These are phyloP conservation scores for Clarias macrocephalus DNA, from an alignment of 2,113 vertebrate genomes.

Conservation along the genomic window DNA sequence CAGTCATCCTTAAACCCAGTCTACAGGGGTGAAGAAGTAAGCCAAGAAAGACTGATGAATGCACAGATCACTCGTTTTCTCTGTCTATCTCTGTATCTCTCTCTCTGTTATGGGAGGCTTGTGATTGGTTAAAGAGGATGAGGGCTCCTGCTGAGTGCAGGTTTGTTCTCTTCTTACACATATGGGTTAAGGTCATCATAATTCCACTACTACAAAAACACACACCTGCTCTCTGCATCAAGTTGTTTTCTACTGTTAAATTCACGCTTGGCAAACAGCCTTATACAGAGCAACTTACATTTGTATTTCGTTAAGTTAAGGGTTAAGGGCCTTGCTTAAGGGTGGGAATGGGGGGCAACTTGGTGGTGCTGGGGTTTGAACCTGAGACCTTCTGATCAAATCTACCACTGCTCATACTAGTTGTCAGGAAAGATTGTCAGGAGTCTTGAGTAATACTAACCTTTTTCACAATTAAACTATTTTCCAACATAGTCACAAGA, in stretches of 20 bases:
- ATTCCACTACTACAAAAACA: conserved; percentile 8
- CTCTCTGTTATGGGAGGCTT: conserved; percentile 64
- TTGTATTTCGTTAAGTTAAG: too few relatives aligned
- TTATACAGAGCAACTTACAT: too few relatives aligned
- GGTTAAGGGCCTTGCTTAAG: too few relatives aligned
- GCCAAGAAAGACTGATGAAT: neutral
- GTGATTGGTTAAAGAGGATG: conserved; percentile 65
- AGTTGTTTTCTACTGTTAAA: neutral
- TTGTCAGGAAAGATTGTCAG: neutral
- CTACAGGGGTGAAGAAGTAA: neutral
- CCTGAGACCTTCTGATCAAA: too few relatives aligned
- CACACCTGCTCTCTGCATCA: neutral
- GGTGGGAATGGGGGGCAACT: too few relatives aligned
- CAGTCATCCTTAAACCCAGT: neutral
- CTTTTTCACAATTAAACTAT: neutral
- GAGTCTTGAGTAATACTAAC: neutral
- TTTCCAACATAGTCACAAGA: neutral
- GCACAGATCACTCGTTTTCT: neutral
- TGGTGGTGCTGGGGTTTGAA: too few relatives aligned
- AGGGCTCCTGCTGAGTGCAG: conserved; percentile 64
- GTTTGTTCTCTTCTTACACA: conserved; percentile 62
- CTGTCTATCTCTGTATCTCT: neutral
- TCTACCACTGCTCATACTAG: too few relatives aligned
- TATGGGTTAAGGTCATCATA: conserved; percentile 14
- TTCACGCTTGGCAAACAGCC: too few relatives aligned